Conservation (phyloP, 2,797 vertebrate species). For the Pantherophis alleghaniensis region DNA sequence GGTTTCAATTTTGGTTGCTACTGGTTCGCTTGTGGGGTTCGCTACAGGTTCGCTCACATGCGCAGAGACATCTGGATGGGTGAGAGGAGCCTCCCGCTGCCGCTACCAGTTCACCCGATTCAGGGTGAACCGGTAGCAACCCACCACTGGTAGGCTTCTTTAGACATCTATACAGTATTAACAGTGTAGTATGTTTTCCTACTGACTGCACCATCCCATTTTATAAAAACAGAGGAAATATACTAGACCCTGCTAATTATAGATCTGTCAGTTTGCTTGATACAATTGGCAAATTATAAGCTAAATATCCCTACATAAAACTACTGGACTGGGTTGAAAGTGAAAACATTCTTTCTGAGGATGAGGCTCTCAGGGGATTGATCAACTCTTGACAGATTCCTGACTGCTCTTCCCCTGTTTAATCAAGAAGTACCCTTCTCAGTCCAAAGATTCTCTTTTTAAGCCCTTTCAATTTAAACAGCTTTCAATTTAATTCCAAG, state of each 20-base stretch:
- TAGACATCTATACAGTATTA: background rate
- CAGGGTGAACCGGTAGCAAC: too few relatives aligned
- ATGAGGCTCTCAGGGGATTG: background rate
- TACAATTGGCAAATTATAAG: background rate
- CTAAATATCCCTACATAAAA: background rate
- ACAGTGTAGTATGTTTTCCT: background rate
- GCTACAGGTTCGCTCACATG: too few relatives aligned
- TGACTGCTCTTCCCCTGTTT: background rate
- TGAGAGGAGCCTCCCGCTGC: too few relatives aligned
- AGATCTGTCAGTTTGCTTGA: background rate
- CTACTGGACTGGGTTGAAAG: background rate
- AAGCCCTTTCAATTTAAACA: background rate
- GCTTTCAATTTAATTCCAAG: background rate
- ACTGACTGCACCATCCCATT: background rate
- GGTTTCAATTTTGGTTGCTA: too few relatives aligned
- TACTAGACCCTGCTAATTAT: background rate
- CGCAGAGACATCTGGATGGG: too few relatives aligned
- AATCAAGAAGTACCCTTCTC: background rate
- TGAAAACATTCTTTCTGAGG: background rate
- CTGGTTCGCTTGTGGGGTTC: too few relatives aligned
- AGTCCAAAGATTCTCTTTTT: background rate
- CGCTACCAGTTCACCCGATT: too few relatives aligned
- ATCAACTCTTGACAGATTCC: background rate
- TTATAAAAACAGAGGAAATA: background rate
- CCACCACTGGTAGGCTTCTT: background rate